Base-by-base conservation (phyloP, 2,888 invertebrate genomes). In the Microdon myrmicae region DNA sequence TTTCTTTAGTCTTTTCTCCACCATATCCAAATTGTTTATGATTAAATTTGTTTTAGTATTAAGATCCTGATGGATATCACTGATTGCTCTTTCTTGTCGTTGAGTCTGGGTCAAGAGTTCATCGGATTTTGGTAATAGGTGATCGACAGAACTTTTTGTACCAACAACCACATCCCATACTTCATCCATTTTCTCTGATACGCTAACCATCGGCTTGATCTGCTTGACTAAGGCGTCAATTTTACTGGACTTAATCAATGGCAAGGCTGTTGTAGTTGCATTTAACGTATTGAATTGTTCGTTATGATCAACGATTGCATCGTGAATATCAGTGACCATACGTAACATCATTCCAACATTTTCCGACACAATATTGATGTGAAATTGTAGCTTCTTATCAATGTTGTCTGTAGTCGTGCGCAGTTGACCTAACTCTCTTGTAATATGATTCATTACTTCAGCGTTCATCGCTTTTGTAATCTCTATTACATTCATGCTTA, bases 101-200 rank as follows among this genome's bases (percentile, higher is more conserved):
- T 92, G 92, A 0, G 91, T 92, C 77, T 93, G 92, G 1, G 90
- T 90, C 8, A 94, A 80, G 3, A 93, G 80, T 71, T 92, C 91
- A 74, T 93, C 92, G 0, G 92, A 92, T 79, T 93, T 93, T 1
- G 93, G 92, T 25, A 93, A 85, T 41, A 93, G 82, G 75, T 91
- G 88, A 75, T 93, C 92, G 1, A 93, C 91, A 0, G 92, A 90
- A 71, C 90, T 91, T 75, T 93, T 93, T 2, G 92, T 92, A 8
- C 92, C 92, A 1, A 92, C 91, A 7, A 93, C 91, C 3, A 92
- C 91, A 74, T 91, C 89, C 92, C 92, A 93, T 3, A 93, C 92
- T 79, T 93, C 90, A 71, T 93, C 92, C 91, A 93, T 92, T 79
- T 92, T 92, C 74, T 92, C 91, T 0, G 92, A 90, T 1, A 92